Percentiles rank a stretch among this genome's conserved stretches.
Conservation (phyloP, 2,888 invertebrate species). For the Acleris holmiana region DNA sequence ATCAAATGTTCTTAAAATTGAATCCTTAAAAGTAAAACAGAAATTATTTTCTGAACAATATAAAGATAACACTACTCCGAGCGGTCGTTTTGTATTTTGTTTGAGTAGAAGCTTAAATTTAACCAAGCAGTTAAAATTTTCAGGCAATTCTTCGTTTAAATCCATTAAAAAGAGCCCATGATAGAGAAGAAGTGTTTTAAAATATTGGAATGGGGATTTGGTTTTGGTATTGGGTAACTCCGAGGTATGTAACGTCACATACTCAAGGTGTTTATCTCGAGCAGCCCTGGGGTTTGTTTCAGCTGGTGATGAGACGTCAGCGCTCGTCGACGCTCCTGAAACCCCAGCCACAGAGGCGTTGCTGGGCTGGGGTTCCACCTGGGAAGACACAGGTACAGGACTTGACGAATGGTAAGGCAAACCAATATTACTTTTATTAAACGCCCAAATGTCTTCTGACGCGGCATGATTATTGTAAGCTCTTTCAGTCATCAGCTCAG, state of each 20-base stretch:
- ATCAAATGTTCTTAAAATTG: conserved; percentile 51
- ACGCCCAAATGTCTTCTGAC: conserved; percentile 30
- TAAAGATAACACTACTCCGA: conserved; percentile 59
- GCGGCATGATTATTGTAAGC: conserved; percentile 47
- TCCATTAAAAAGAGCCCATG: conserved; percentile 60
- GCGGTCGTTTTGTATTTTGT: conserved; percentile 55
- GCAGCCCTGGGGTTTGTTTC: background rate
- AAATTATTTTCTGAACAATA: conserved; percentile 53
- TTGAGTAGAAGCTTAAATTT: conserved; percentile 67
- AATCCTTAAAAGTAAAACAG: conserved; percentile 62
- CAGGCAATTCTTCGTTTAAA: conserved; percentile 42
- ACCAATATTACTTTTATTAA: conserved; percentile 12
- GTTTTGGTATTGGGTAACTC: conserved; percentile 70
- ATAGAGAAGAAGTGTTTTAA: conserved; percentile 58
- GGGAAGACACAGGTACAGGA: background rate
- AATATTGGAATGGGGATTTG: conserved; percentile 63
- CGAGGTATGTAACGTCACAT: conserved; percentile 58
- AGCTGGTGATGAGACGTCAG: background rate
- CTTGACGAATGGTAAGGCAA: conserved; percentile 3
- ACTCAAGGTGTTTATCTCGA: conserved; percentile 39
- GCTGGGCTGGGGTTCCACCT: background rate
- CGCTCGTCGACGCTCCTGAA: background rate
- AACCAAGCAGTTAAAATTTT: conserved; percentile 55
- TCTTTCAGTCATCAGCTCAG: conserved; percentile 66
- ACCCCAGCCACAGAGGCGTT: background rate